Evolutionary conservation across 2,888 invertebrate species (phyloP), one percentile per base, ranked within the genome.

Genomic region (Tryphoninae sp.): DNA sequence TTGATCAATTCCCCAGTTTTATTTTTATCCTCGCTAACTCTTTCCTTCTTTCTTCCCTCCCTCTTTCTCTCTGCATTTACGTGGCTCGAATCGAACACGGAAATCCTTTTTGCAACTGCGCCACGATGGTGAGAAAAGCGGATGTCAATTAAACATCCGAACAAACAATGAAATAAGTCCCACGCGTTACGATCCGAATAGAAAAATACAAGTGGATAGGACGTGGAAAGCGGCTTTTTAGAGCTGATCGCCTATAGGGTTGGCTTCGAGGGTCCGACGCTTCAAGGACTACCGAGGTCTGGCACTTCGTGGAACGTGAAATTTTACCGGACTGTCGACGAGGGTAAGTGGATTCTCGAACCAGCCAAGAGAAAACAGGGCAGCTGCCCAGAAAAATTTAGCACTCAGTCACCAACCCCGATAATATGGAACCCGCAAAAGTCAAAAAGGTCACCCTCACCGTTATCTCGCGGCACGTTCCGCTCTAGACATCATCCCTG

Each of bases 101-200:
- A 61, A 76, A 77, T 67, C 68, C 80, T 73, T 68, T 49, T 45
- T 68, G 19, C 76, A 53, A 59, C 71, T 68, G 45, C 53, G 61
- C 61, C 62, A 2, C 19, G 61, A 51, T 33, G 2, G 76, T 51
- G 53, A 61, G 68, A 33, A 65, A 33, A 23, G 40, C 40, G 51
- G 16, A 22, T 59, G 76, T 81, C 73, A 69, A 81, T 81, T 62
- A 81, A 68, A 61, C 68, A 40, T 58, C 72, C 23, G 49, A 49
- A 69, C 62, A 55, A 61, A 55, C 19, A 19, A 19, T 9, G 62
- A 45, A 81, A 74, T 69, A 69, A 69, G 64, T 62, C 49, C 13
- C 62, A 23, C 33, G 45, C 2, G 13, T 23, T 69, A 55, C 69
- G 74, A 49, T 33, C 40, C n/a, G 26, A 49, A 9, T 55, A 55